Base-by-base conservation (phyloP, 2,888 invertebrate species). In the Torymus aiolomorphi region DNA sequence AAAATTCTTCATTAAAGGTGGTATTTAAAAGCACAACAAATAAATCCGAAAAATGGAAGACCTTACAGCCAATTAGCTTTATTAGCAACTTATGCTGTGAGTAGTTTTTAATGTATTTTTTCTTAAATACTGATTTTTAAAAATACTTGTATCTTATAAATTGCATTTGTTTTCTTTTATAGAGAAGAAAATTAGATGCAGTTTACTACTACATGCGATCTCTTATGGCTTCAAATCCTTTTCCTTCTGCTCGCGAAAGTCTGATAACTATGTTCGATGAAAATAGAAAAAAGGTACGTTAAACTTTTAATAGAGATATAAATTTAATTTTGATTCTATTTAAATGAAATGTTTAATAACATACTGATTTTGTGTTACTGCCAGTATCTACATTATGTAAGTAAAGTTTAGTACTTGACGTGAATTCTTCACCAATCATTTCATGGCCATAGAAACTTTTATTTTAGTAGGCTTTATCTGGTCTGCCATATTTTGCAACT, bases 181-280 rank as follows among this genome's bases (percentile, higher is more conserved):
- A 98, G 97, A 95, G 96, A 91, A 93, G 97, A 88, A 97, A 96
- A 92, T 92, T 98, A 83, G 98, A 98, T 91, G 97, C 98, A n/a
- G 96, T 98, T 8, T 98, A 98, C 91, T 98, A 96, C 91, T 98
- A 97, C 89, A 97, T 97, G 96, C 93, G 98, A 86, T 97, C 98
- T 91, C 92, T 98, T 85, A 96, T 97, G 94, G 96, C 97, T 78
- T 96, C 97, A 61, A 97, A 97, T 93, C 97, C 98, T 1, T 96
- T 97, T 88, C 94, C 95, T 83, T 97, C 97, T 0, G 97, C 98
- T n/a, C 94, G 95, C 84, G 97, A 98, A 91, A 96, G 95, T 91
- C 92, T 98, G 31, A 93, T 96, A 86, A 94, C 95, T 14, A 91
- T 98, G 79, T 97, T 98, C 90, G 97, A 98, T 90, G 98, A 98